Base-by-base conservation (phyloP, 2,888 invertebrate species). In the Eilema sororculum region DNA sequence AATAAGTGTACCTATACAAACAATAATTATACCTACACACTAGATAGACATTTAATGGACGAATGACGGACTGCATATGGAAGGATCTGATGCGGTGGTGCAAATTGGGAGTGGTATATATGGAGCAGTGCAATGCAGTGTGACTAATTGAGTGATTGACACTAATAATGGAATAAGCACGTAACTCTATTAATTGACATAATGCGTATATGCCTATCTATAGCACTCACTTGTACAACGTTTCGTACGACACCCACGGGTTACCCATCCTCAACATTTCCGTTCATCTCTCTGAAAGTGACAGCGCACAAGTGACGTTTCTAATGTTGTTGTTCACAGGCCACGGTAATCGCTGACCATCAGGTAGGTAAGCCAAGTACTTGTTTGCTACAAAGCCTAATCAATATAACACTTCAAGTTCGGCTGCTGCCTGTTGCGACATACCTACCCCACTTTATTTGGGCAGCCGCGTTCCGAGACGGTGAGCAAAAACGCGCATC, bases 401-500 rank as follows among this genome's bases (percentile, higher is more conserved):
- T 8, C 52, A 52, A 52, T 8, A 52, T 52, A 6, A 9, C 20
- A 13, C 33, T 37, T 10, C 37, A 41, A 41, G 62, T 20, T 10
- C 10, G 24, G 13, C 24, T 41, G 62, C 41, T 24, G 62, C 24
- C 62, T 37, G 4, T 62, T 37, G 62, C 22, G 16, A 41, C 37
- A 62, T 16, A 37, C 5, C 16, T 16, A 37, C 5, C 16, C 4
- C 20, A 59, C 41, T 20, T 13, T 67, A 67, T 60, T 67, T 67
- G 60, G 57, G 66, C 5, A 13, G 41, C 28, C 59, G 46, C 60
- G 67, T 60, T 60, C 52, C 62, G 37, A 68, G 61, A 68, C 56
- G 37, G 22, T 24, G 5, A 24, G 33, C 61, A 68, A 68, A 68
- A 68, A 62, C 33, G 46, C 30, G 33, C 57, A 24, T 57, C 30